These are phyloP conservation scores for Pseudomyrmex pallidus DNA, from an alignment of 1,140 invertebrate genomes.

Conservation along the genomic window DNA sequence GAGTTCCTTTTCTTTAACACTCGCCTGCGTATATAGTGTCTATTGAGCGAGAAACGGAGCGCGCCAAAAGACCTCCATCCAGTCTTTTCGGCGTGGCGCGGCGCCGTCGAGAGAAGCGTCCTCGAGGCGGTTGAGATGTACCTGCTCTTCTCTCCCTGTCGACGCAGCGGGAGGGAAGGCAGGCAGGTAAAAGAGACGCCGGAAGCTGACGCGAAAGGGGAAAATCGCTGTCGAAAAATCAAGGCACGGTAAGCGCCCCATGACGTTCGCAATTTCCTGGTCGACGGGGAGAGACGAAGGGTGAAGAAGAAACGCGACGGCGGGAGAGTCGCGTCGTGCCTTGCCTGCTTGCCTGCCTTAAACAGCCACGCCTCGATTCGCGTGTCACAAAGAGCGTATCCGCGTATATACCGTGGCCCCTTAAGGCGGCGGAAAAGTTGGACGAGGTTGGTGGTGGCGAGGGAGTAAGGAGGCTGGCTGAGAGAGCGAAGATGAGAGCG, in stretches of 20 bases:
- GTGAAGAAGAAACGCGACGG: slow-evolving; percentile 7
- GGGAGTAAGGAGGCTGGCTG: slow-evolving; percentile 45
- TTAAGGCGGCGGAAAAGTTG: slow-evolving; percentile 59
- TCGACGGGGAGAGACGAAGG: slow-evolving; percentile 5
- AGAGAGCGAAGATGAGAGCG: slow-evolving; percentile 41
- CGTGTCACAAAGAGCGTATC: slow-evolving; percentile 61
- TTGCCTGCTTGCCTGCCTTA: slow-evolving; percentile 55
- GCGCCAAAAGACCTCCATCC: slow-evolving; percentile 25
- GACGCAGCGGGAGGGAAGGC: slow-evolving; percentile 1
- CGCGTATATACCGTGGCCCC: slow-evolving; percentile 33
- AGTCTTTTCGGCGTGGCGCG: background rate
- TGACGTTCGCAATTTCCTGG: slow-evolving; percentile 63
- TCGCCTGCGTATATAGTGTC: background rate
- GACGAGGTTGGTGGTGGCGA: slow-evolving; percentile 41
- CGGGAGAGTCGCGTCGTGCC: slow-evolving; percentile 31
- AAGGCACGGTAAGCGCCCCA: slow-evolving; percentile 55
- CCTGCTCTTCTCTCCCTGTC: background rate
- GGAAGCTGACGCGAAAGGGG: slow-evolving; percentile 40
- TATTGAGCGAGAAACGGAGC: slow-evolving; percentile 32
- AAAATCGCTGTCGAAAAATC: slow-evolving; percentile 61
- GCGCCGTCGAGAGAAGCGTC: slow-evolving; percentile 29
- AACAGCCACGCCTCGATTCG: slow-evolving; percentile 63
- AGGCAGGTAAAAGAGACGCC: slow-evolving; percentile 51
- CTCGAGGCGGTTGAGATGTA: slow-evolving; percentile 45
- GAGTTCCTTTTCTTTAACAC: slow-evolving; percentile 15